Percentiles rank a stretch among this genome's conserved stretches.
These are phyloP conservation scores for Leuciscus idus DNA, from an alignment of 2,113 vertebrate species.

Conservation along the genomic window DNA sequence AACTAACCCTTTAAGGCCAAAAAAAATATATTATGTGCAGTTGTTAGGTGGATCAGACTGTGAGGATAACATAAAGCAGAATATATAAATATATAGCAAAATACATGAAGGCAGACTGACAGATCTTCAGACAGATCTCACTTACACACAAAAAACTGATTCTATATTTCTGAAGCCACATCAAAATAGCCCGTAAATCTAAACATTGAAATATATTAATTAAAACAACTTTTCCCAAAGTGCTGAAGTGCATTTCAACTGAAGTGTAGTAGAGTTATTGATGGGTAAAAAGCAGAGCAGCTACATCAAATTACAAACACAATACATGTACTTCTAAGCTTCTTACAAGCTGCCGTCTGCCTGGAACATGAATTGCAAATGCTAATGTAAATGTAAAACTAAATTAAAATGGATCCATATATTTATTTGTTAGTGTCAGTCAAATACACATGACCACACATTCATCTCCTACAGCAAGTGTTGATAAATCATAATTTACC, in stretches of 20 bases:
- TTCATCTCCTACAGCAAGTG: neutral
- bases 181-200: neutral
- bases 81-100: too few species aligned
- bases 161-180: neutral
- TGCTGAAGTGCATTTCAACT: constrained; percentile 14
- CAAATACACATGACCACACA: neutral
- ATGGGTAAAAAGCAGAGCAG: neutral
- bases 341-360: neutral
- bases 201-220: neutral
- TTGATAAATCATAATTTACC: constrained; percentile 71
- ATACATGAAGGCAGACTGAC: neutral
- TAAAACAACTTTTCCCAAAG: neutral
- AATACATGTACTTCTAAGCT: neutral
- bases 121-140: neutral
- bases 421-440: neutral
- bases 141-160: neutral
- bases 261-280: neutral
- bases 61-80: too few species aligned
- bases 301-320: neutral
- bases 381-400: neutral
- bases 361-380: neutral
- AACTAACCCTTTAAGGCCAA: too few species aligned
- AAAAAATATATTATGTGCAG: too few species aligned
- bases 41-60: too few species aligned
- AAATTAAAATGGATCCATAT: neutral